Evolutionary conservation across 2,797 vertebrate species (phyloP).

Genomic region (Falco berigora): DNA sequence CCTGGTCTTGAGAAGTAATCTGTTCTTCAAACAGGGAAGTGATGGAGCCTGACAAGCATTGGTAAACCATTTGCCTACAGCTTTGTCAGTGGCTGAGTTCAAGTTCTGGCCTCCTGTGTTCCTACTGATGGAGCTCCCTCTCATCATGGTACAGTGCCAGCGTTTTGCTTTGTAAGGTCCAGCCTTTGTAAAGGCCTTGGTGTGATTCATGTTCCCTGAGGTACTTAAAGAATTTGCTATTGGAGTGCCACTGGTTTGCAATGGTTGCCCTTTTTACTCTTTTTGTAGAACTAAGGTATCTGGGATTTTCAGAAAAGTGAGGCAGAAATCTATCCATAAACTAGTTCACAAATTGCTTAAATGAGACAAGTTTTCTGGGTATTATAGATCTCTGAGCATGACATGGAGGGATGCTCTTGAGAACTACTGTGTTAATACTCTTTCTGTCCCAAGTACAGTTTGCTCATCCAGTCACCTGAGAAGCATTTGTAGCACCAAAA

Average conservation of each 20-base stretch:
- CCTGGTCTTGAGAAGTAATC: not conserved
- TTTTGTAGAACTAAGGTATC: not conserved
- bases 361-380: not conserved
- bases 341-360: not conserved
- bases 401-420: not conserved
- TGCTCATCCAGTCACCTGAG: not conserved
- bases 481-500: not conserved
- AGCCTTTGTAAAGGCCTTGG: not conserved
- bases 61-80: not conserved
- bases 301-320: not conserved
- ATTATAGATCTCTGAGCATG: not conserved
- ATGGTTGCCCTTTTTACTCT: not conserved
- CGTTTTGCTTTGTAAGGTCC: not conserved
- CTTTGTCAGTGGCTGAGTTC: not conserved
- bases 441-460: not conserved
- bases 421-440: not conserved
- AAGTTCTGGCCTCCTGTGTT: not conserved
- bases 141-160: not conserved
- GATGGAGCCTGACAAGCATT: not conserved
- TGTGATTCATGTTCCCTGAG: not conserved
- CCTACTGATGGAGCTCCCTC: not conserved
- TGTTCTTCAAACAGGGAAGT: not conserved
- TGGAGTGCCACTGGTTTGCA: not conserved
- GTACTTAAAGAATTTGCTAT: not conserved
- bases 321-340: not conserved